Evolutionary conservation across 2,113 vertebrate genomes (phyloP).

Genomic region (Catharus bicknelli): DNA sequence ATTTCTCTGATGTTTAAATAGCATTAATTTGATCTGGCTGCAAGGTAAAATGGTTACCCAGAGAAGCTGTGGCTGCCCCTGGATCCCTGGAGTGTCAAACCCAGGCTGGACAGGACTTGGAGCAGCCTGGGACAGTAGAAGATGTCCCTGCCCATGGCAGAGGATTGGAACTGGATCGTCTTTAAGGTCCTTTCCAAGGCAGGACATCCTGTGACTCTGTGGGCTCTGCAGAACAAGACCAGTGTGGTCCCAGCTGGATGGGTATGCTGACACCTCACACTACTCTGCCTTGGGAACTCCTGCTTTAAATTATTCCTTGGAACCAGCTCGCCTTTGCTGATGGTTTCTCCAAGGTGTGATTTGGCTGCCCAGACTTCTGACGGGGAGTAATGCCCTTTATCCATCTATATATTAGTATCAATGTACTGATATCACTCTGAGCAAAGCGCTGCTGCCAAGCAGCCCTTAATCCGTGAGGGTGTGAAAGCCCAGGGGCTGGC

Average conservation of each 20-base stretch:
- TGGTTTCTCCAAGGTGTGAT: background rate
- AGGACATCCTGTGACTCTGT: background rate
- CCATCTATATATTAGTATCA: background rate
- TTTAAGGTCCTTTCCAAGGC: background rate
- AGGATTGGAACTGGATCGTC: background rate
- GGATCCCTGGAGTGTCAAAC: background rate
- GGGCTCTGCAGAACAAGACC: background rate
- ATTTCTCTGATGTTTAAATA: background rate
- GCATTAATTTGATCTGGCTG: background rate
- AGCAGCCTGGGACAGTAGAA: background rate
- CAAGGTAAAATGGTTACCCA: background rate
- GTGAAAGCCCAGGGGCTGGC: background rate
- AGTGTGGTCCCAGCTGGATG: background rate
- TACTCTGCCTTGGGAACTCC: background rate
- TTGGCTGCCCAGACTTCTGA: background rate
- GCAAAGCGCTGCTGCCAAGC: background rate
- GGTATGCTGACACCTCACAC: background rate
- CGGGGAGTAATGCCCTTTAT: background rate
- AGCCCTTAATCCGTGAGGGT: background rate
- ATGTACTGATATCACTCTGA: background rate
- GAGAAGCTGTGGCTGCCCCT: background rate
- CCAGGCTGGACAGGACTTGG: rapidly evolving
- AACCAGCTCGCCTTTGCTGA: background rate
- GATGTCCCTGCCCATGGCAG: background rate
- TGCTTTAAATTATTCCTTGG: background rate